Evolutionary conservation across 1,140 invertebrate genomes (phyloP), one percentile per base, ranked within the genome.

Genomic region (Megalonaias nervosa): DNA sequence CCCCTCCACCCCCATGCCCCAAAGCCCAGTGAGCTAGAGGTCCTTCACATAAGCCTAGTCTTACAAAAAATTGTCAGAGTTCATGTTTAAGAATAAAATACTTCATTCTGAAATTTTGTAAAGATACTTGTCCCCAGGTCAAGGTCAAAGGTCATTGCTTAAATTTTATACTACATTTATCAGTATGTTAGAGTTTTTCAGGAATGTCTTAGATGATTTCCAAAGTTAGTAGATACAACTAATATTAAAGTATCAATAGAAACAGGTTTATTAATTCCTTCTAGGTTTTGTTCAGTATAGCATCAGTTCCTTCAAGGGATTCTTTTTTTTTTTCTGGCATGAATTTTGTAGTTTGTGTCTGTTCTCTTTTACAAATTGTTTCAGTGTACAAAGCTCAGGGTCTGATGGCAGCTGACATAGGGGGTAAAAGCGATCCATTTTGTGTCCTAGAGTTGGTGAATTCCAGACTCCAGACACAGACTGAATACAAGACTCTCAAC

Each of bases 391-490:
- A 85, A 81, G 90, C 89, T 61, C 84, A 86, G 69, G 86, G 83
- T 69, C 75, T 91, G 31, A 65, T 84, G 57, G 79, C 89, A 67
- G 89, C 89, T 21, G 91, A 91, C 81, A 80, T 91, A 60, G 90
- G 89, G 13, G 91, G 91, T 15, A 93, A 93, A 80, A 93, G 92
- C 81, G 98, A 99, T 92, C 98, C 98, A 1, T 99, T 99, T 90
- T 99, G 97, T 91, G 98, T 99, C 1, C 86, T 99, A 2, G 98
- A 99, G 90, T 91, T 99, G 67, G 96, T 97, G 5, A 99, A 99
- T 91, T 93, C 97, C 1, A 93, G 98, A 67, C 92, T 99, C 60
- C 97, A 99, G 91, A 99, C 98, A 0, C 97, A 99, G 90, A 99
- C 98, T 1, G 97, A 99, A 90, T 99, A 99, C 90, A 99, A 99